These are phyloP conservation scores for Actinia equina DNA, from an alignment of 64 coral and sea anemone species.

Conservation along the genomic window DNA sequence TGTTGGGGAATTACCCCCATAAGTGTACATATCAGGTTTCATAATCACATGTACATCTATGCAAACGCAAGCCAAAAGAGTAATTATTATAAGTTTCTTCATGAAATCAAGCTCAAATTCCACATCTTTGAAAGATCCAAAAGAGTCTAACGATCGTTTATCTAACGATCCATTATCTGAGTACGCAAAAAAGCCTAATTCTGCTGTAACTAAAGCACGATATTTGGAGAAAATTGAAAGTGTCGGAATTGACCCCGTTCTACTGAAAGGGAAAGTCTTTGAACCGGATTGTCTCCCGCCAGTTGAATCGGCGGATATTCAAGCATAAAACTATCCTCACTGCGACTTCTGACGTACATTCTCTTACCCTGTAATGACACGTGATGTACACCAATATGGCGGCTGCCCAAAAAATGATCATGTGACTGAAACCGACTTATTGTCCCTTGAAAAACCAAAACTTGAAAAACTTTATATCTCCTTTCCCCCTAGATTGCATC, in stretches of 20 bases:
- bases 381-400: too few relatives aligned
- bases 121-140: background rate
- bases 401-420: too few relatives aligned
- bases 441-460: too few relatives aligned
- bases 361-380: too few relatives aligned
- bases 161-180: constrained; percentile 36
- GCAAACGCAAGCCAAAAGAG: background rate
- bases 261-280: constrained; percentile 19
- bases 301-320: constrained; percentile 17
- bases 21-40: too few relatives aligned
- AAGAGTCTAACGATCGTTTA: background rate
- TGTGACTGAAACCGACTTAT: too few relatives aligned
- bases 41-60: too few relatives aligned
- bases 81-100: background rate
- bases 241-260: constrained; percentile 48
- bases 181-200: constrained; percentile 37
- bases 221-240: constrained; percentile 44
- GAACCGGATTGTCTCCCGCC: too few relatives aligned
- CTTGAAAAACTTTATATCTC: background rate
- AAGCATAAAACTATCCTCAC: too few relatives aligned
- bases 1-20: too few relatives aligned
- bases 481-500: constrained; percentile 69
- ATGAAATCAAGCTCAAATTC: background rate
- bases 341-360: too few relatives aligned
- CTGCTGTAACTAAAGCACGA: constrained; percentile 27